Percentiles rank a stretch among this genome's conserved stretches.
Conservation (phyloP, 2,888 invertebrate species). For the Scaptomyza polygonia region DNA sequence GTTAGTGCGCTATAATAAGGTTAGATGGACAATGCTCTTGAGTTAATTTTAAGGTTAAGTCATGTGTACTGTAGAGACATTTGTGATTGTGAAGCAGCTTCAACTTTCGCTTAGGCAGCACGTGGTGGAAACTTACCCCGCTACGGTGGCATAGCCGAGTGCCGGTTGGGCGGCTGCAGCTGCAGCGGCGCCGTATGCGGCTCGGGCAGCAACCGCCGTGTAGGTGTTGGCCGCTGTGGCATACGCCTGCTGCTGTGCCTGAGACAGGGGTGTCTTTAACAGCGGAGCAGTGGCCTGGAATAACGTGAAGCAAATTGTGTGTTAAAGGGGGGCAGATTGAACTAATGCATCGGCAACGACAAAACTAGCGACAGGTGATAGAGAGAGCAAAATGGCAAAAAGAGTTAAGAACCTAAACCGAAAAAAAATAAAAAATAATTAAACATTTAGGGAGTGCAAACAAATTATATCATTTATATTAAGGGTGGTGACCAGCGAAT, state of each 20-base stretch:
- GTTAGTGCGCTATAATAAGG: background rate
- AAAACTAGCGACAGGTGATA: conserved; percentile 73
- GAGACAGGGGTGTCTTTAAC: conserved; percentile 91
- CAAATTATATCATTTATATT: conserved; percentile 44
- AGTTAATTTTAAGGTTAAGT: background rate
- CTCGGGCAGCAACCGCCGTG: conserved; percentile 93
- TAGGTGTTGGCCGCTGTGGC: conserved; percentile 95
- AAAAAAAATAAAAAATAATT: conserved; percentile 14
- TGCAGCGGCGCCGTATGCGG: conserved; percentile 92
- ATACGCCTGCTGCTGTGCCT: conserved; percentile 94
- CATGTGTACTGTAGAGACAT: conserved; percentile 10
- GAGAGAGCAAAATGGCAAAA: conserved; percentile 65
- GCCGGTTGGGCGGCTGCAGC: conserved; percentile 86
- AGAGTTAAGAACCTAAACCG: conserved; percentile 69
- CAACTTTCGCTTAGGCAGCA: conserved; percentile 3
- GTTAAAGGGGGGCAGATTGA: conserved; percentile 47
- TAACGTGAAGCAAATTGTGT: conserved; percentile 65
- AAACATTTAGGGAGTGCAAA: conserved; percentile 56
- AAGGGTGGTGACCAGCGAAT: conserved; percentile 47
- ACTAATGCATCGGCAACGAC: conserved; percentile 69
- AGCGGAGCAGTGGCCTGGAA: conserved; percentile 90
- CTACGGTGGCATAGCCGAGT: conserved; percentile 90
- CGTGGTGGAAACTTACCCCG: conserved; percentile 86
- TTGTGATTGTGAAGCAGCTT: conserved; percentile 3
- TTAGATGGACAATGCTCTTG: background rate